Evolutionary conservation across 2,113 vertebrate species (phyloP), one percentile per base, ranked within the genome.

Genomic region (Pollachius pollachius): DNA sequence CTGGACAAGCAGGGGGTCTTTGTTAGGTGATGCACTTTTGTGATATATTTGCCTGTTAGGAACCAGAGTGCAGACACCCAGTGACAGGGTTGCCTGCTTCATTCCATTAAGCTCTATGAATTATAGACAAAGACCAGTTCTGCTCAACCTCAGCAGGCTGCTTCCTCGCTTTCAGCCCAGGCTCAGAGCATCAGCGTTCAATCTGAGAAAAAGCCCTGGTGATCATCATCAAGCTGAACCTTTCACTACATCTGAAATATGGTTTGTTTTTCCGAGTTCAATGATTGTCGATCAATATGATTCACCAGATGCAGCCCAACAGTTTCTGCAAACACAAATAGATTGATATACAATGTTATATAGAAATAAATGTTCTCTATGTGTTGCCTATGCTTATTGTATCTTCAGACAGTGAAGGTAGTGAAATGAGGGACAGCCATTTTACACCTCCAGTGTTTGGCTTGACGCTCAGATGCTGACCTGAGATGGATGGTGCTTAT

Each of bases 91-190:
- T 65, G 77, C 25, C 85, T 82, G 78, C 85, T 79, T 76, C 21
- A 23, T 87, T 87, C 85, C 88, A 90, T 89, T 88, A 88, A 74
- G 77, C 75, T 81, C 70, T 77, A 90, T 92, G 84, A 91, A 91
- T 92, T 90, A 88, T 90, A 89, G 91, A 92, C 91, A 93, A 92
- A 93, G 90, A 87, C 66, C 69, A n/a, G 77, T 82, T 83, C 70
- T 77, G 71, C 63, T 82, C 78, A 79, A 70, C 81, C 72, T 75
- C 61, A 75, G 67, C 71, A 77, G 72, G 60, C 77, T 57, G 19
- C 69, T 64, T 60, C 69, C 58, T 68, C 77, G 81, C 76, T 71
- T 64, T 68, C 83, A 25, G 72, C 75, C 78, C 18, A 78, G 76
- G 67, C 74, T 78, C 78, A 71, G 52, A 75, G 71, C 15, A 23